These are phyloP conservation scores for Ramazzottius varieornatus DNA, from an alignment of 2,888 invertebrate species.

Conservation along the genomic window DNA sequence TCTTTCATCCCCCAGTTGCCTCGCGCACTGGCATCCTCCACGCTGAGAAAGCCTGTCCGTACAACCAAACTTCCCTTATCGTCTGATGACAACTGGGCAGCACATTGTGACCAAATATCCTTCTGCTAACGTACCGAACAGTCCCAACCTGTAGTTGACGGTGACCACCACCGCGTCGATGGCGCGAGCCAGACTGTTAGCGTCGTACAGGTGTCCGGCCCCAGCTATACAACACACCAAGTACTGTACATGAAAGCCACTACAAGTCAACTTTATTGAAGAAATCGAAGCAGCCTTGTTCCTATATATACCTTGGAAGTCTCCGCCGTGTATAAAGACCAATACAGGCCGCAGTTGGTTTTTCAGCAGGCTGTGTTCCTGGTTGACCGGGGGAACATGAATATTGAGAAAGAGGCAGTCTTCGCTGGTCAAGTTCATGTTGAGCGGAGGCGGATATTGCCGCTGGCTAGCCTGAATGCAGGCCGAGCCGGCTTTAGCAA, in stretches of 20 bases:
- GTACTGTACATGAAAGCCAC: not conserved
- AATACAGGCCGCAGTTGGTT: slow-evolving; percentile 19
- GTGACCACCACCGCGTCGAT: slow-evolving; percentile 22
- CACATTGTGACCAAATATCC: not conserved
- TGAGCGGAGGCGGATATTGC: not conserved
- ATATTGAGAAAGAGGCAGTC: slow-evolving; percentile 23
- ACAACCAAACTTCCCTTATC: not conserved
- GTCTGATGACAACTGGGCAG: not conserved
- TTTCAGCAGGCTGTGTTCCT: not conserved
- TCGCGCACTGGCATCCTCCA: not conserved
- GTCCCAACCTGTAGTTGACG: slow-evolving; percentile 22
- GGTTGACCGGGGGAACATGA: slow-evolving; percentile 20
- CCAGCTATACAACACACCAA: slow-evolving; percentile 14
- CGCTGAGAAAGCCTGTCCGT: not conserved
- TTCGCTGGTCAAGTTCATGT: slow-evolving; percentile 10
- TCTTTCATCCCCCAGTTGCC: slow-evolving; percentile 1
- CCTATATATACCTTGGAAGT: slow-evolving; percentile 12
- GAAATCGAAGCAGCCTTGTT: not conserved
- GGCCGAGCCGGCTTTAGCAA: not conserved
- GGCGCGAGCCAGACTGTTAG: slow-evolving; percentile 19
- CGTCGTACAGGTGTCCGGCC: slow-evolving; percentile 17
- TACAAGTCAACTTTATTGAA: not conserved
- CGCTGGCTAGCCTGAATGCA: not conserved
- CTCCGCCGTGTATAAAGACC: slow-evolving; percentile 23
- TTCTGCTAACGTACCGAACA: slow-evolving; percentile 15